Base-by-base conservation (phyloP, 2,113 vertebrate genomes). In the Scytalopus superciliaris region DNA sequence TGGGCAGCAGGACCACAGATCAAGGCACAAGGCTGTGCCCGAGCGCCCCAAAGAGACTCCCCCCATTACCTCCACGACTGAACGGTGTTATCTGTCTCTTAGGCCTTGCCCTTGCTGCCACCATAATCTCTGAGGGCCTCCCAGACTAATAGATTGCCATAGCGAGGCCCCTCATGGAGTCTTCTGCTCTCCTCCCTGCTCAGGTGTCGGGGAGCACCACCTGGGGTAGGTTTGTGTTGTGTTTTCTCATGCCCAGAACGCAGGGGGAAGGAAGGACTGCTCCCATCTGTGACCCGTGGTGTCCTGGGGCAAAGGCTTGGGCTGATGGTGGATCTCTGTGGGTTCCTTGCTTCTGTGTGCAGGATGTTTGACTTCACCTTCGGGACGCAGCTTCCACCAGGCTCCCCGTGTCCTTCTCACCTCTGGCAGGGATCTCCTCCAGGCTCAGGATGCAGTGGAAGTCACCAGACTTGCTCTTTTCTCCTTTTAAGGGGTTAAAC, bases 91-190 rank as follows among this genome's bases (percentile, higher is more conserved):
- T 94, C 94, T 95, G 76, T 96, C 94, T 89, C 96, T 91, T 94
- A 96, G 97, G 96, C 92, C 87, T 57, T 59, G 80, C 59, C 37
- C 50, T 80, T 56, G 89, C 89, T 80, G 90, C 63, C 93, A 76
- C 83, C 89, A 68, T 80, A 89, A 75, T 55, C 69, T 40, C 93
- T 73, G 83, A 91, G 94, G 18, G 57, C 40, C 39, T 85, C 95
- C 86, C 86, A 83, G 94, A 52, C 73, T 80, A 77, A 56, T 44
- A 93, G 83, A n/a, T 56, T 84, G 87, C 81, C 88, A 37, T 93
- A 76, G 74, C 11, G 78, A 96, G 95, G 93, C 88, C 95, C 92
- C 91, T 96, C 91, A 97, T 97, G 97, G 97, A 97, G 67, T 95
- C 96, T 35, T 94, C 96, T 62, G 93, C 95, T 59, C 97, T 97